Conservation (phyloP, 2,888 invertebrate species). For the Tiphia femorata region DNA sequence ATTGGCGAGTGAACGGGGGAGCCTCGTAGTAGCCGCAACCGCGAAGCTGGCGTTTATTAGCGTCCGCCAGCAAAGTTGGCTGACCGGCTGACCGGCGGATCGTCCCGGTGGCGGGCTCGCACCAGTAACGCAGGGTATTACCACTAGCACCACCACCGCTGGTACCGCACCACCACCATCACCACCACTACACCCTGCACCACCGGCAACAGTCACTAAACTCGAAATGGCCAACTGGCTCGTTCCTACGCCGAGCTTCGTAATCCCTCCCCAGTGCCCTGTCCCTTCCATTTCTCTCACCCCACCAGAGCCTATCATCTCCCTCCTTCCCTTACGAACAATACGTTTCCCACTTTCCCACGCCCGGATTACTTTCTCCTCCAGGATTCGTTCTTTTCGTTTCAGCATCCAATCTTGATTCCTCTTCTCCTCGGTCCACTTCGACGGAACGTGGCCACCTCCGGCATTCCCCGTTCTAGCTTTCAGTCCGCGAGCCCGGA, state of each 20-base stretch:
- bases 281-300: constrained; percentile 11
- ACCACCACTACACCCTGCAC: constrained; percentile 11
- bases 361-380: neutral
- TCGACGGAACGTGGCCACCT: no score
- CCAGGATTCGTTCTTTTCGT: neutral
- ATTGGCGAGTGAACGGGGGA: constrained; percentile 1
- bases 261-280: constrained; percentile 37
- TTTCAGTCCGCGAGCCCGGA: constrained; percentile 37
- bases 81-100: constrained; percentile 47
- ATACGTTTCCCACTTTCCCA: neutral
- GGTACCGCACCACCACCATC: constrained; percentile 2
- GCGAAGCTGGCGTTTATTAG: constrained; percentile 56
- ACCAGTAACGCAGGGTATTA: constrained; percentile 24
- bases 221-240: constrained; percentile 56
- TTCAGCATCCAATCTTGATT: no score
- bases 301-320: no score
- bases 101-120: constrained; percentile 37
- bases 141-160: constrained; percentile 8
- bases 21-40: constrained; percentile 31
- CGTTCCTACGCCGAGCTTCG: constrained; percentile 42
- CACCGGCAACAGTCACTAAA: constrained; percentile 51
- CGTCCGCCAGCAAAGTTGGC: constrained; percentile 51
- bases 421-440: no score
- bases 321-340: neutral
- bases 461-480: no score